Evolutionary conservation across 2,113 vertebrate genomes (phyloP).

Genomic region (Leucoraja erinaceus): DNA sequence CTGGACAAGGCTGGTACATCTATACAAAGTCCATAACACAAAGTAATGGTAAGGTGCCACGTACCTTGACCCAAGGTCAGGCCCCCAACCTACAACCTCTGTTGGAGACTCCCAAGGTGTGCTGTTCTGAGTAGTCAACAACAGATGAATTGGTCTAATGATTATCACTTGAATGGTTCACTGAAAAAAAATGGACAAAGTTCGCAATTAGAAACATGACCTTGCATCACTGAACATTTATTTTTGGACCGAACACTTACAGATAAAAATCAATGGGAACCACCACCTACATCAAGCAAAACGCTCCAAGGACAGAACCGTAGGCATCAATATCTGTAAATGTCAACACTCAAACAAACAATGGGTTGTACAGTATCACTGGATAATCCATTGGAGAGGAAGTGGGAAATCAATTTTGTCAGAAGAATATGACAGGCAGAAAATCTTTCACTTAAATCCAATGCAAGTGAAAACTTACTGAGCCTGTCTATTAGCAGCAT

Average conservation of each 20-base stretch:
- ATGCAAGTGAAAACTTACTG: background rate
- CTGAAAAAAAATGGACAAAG: background rate
- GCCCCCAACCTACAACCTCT: background rate
- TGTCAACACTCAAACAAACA: background rate
- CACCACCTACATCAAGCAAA: background rate
- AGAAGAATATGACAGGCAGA: too few relatives aligned
- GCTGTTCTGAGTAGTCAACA: background rate
- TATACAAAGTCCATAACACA: background rate
- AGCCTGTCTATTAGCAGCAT: too few relatives aligned
- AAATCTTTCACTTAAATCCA: too few relatives aligned
- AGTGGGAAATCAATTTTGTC: too few relatives aligned
- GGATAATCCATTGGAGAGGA: too few relatives aligned
- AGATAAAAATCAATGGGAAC: background rate
- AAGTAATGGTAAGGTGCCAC: background rate
- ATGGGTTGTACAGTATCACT: too few relatives aligned
- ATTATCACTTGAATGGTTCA: background rate
- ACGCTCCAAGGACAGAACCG: background rate
- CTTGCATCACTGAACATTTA: background rate
- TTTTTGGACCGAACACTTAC: background rate
- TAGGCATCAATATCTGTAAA: background rate
- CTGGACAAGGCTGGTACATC: background rate
- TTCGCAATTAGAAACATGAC: background rate
- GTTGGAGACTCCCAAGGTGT: constrained; percentile 25
- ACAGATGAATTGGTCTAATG: background rate
- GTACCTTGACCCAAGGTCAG: constrained; percentile 15